phyloP scores from a whole-genome alignment of 2,113 vertebrate genomes.

The Phalacrocorax pelagicus region DNA sequence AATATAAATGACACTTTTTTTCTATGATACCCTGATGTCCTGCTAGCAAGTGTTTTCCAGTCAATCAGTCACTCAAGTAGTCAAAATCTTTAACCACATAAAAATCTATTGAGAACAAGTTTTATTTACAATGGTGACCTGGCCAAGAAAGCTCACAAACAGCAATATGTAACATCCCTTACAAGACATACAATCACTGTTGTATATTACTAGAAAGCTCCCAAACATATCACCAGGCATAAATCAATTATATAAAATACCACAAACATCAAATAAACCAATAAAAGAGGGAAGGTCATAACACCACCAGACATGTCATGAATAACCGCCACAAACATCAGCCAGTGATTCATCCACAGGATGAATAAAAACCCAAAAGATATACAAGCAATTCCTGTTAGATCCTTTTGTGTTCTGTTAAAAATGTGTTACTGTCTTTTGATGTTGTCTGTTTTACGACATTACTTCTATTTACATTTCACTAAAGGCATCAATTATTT shows the following conservation, averaged over 20 bases:
- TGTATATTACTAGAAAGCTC: slow-evolving; percentile 67
- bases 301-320: slow-evolving; percentile 71
- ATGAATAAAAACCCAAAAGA: slow-evolving; percentile 56
- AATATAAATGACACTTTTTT: not conserved
- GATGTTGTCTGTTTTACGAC: not conserved
- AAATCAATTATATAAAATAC: slow-evolving; percentile 79
- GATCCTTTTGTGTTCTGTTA: slow-evolving; percentile 23
- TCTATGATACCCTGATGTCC: not conserved
- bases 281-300: slow-evolving; percentile 74
- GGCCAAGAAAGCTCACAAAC: slow-evolving; percentile 51
- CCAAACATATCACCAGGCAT: slow-evolving; percentile 58
- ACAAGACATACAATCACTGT: slow-evolving; percentile 52
- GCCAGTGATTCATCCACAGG: slow-evolving; percentile 61
- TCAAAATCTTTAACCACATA: slow-evolving; percentile 60
- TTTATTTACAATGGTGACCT: slow-evolving; percentile 61
- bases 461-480: not conserved
- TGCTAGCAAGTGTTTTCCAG: slow-evolving; percentile 25
- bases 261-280: slow-evolving; percentile 72
- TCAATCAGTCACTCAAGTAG: slow-evolving; percentile 53
- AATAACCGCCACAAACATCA: slow-evolving; percentile 67
- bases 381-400: slow-evolving; percentile 39
- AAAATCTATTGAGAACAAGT: slow-evolving; percentile 55
- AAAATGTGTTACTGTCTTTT: slow-evolving; percentile 30
- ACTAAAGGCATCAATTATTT: not conserved
- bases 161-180: slow-evolving; percentile 56